A percentile compares a stretch with the other conserved stretches of the same genome.
phyloP scores from a whole-genome alignment of 2,797 vertebrate species.

The Hippoglossus hippoglossus region DNA sequence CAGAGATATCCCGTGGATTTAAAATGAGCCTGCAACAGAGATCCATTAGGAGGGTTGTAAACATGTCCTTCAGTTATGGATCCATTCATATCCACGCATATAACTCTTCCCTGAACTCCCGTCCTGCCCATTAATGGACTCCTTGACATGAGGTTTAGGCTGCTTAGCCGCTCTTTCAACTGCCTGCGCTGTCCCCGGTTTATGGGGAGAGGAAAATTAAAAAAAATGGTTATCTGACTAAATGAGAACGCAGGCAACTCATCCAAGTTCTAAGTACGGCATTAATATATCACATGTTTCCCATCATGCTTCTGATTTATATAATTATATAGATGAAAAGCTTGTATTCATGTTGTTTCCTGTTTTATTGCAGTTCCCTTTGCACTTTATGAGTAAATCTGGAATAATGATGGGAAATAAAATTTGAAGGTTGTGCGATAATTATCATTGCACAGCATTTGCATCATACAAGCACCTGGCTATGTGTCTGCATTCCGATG shows the following conservation, averaged over 20 bases:
- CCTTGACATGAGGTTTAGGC: conserved; percentile 75
- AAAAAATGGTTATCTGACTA: conserved; percentile 79
- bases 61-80: conserved; percentile 68
- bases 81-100: conserved; percentile 63
- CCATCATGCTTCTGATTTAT: conserved; percentile 37
- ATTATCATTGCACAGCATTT: conserved; percentile 41
- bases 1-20: conserved; percentile 45
- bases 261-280: conserved; percentile 63
- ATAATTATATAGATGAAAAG: conserved; percentile 7
- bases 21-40: conserved; percentile 59
- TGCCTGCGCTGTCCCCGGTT: conserved; percentile 64
- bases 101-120: conserved; percentile 49
- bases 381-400: conserved; percentile 13
- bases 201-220: conserved; percentile 74
- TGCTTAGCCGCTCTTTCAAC: conserved; percentile 79
- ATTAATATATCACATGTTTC: conserved; percentile 60
- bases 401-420: conserved; percentile 24
- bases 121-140: conserved; percentile 69
- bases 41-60: conserved; percentile 67
- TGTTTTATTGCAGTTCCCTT: not conserved
- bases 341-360: conserved; percentile 44
- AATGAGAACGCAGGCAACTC: conserved; percentile 71
- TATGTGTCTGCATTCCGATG: not conserved
- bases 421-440: conserved; percentile 17
- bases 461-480: conserved; percentile 33